Percentiles rank a stretch among this genome's conserved stretches.
These are phyloP conservation scores for Sclerodermus sp. DNA, from an alignment of 2,888 invertebrate species.

Conservation along the genomic window DNA sequence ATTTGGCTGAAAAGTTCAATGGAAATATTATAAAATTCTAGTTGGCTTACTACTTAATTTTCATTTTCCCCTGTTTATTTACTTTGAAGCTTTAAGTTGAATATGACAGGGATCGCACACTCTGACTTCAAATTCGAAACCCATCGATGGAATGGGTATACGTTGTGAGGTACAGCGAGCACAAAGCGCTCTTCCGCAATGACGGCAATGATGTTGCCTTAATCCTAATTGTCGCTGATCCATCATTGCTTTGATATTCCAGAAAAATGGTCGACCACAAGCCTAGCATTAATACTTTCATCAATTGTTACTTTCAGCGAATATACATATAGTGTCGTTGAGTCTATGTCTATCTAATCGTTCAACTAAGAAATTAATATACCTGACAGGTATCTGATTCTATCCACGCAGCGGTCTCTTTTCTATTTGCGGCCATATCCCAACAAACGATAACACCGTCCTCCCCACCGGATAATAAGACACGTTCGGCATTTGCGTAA, in stretches of 20 bases:
- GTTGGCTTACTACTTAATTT: neutral
- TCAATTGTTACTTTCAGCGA: too few species aligned
- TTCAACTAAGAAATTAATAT: slow-evolving; percentile 11
- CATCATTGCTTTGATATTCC: slow-evolving; percentile 99
- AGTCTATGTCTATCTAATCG: neutral
- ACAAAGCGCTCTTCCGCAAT: slow-evolving; percentile 96
- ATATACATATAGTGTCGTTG: neutral
- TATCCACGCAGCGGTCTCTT: slow-evolving; percentile 94
- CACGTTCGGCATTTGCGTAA: slow-evolving; percentile 78
- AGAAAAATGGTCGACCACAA: slow-evolving; percentile 95
- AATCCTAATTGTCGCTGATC: slow-evolving; percentile 91
- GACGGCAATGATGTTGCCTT: slow-evolving; percentile 87
- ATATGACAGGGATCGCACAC: slow-evolving; percentile 92
- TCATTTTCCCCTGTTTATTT: slow-evolving; percentile 55
- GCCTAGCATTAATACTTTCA: slow-evolving; percentile 64
- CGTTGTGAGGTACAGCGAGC: slow-evolving; percentile 87
- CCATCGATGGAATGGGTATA: slow-evolving; percentile 91
- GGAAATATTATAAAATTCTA: neutral
- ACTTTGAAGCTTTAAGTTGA: slow-evolving; percentile 83
- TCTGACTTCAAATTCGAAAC: slow-evolving; percentile 96
- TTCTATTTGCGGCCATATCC: slow-evolving; percentile 88
- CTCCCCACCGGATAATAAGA: slow-evolving; percentile 87
- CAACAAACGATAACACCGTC: slow-evolving; percentile 91
- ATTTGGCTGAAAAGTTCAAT: slow-evolving; percentile 69
- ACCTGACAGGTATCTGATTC: slow-evolving; percentile 85